Percentiles rank a stretch among this genome's conserved stretches.
Evolutionary conservation across 1,140 invertebrate species (phyloP).

Genomic region (Eupristina koningsbergeri): DNA sequence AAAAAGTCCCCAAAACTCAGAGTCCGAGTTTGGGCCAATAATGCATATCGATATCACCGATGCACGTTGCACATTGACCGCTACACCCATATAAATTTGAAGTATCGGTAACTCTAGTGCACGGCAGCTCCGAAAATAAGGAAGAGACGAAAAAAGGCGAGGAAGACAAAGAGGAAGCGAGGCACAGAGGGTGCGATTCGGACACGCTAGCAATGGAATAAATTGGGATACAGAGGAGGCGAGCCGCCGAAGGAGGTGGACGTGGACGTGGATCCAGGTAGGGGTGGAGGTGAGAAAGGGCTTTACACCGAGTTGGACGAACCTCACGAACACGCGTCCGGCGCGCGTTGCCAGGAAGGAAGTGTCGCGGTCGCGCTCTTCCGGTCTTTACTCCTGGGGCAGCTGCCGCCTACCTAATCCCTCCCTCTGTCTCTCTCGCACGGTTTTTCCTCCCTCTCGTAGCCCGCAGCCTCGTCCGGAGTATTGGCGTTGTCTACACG

Average conservation of each 20-base stretch:
- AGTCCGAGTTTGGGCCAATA: neutral
- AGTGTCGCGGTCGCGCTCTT: conserved; percentile 72
- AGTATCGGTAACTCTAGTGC: neutral
- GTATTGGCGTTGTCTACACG: conserved; percentile 1
- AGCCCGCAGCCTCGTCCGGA: conserved; percentile 3
- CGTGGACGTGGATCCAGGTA: neutral
- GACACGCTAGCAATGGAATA: neutral
- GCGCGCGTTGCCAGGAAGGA: conserved; percentile 65
- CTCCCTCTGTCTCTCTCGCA: neutral
- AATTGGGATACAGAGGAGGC: neutral
- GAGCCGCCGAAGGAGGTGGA: neutral
- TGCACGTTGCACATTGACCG: neutral
- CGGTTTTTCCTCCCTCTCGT: neutral
- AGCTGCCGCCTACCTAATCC: conserved; percentile 59
- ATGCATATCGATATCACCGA: neutral
- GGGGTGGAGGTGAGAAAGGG: conserved; percentile 20
- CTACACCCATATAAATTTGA: neutral
- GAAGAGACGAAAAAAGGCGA: neutral
- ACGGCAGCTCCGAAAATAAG: neutral
- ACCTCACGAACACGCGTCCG: conserved; percentile 36
- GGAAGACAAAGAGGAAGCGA: neutral
- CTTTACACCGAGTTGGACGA: neutral
- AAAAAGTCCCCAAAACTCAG: neutral
- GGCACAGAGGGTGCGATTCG: neutral
- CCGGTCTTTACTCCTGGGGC: conserved; percentile 58